phyloP scores from a whole-genome alignment of 2,888 invertebrate genomes.

The Oligia latruncula region DNA sequence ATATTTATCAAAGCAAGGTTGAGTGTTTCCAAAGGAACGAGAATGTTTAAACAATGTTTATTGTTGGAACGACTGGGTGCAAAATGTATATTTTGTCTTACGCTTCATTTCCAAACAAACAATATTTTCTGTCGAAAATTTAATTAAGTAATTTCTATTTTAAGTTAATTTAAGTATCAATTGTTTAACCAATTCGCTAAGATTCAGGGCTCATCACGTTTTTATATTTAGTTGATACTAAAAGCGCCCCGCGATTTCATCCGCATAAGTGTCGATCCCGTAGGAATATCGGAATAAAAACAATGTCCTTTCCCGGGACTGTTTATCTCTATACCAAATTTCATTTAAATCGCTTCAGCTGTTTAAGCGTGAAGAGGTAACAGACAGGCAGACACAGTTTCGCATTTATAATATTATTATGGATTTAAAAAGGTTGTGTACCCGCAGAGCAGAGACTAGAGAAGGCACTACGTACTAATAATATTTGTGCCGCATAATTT shows the following conservation, averaged over 20 bases:
- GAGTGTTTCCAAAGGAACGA: slow-evolving; percentile 1
- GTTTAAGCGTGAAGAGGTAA: too few species aligned
- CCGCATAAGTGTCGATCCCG: too few species aligned
- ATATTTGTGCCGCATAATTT: not conserved
- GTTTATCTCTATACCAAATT: too few species aligned
- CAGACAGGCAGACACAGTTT: too few species aligned
- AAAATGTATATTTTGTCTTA: slow-evolving; percentile 25
- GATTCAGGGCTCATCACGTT: slow-evolving; percentile 33
- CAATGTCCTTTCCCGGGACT: too few species aligned
- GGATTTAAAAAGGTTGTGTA: not conserved
- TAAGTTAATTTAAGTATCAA: slow-evolving; percentile 38
- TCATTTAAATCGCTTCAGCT: too few species aligned
- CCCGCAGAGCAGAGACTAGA: not conserved
- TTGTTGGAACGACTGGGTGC: slow-evolving; percentile 8
- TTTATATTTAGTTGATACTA: not conserved
- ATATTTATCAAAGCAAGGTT: not conserved
- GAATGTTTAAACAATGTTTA: slow-evolving; percentile 30
- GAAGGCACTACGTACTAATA: not conserved
- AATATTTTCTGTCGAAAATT: slow-evolving; percentile 46
- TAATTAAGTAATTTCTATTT: slow-evolving; percentile 37
- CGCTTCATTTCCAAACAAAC: slow-evolving; percentile 52
- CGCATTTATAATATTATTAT: too few species aligned
- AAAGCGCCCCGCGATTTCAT: too few species aligned
- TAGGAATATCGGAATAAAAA: too few species aligned
- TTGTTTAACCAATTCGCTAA: slow-evolving; percentile 35